Evolutionary conservation across 2,797 vertebrate species (phyloP), one percentile per base, ranked within the genome.

Genomic region (Chanos chanos): DNA sequence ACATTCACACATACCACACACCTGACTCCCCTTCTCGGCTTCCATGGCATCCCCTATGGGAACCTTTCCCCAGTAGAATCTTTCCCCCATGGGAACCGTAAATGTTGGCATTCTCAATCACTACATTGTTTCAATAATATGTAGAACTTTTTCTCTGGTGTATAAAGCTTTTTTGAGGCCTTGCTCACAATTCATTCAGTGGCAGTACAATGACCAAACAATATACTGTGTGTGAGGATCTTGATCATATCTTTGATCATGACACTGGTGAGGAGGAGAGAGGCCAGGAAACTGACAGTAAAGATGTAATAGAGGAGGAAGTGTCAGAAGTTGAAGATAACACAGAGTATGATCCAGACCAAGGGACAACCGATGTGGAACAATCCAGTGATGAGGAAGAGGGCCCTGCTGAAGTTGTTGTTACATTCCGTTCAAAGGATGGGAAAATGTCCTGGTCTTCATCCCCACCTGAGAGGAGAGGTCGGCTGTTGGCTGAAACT

Each of bases 161-260:
- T 51, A 28, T 34, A 61, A 60, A 68, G 57, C 69, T 75, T 77
- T 78, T 78, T 63, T 79, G 73, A 54, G 82, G 78, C 72, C 24
- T 61, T 24, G 48, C 48, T 28, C 5, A n/a, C n/a, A n/a, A n/a
- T n/a, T n/a, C n/a, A n/a, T n/a, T n/a, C n/a, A n/a, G n/a, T n/a
- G n/a, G n/a, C n/a, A n/a, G n/a, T n/a, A n/a, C n/a, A n/a, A n/a
- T n/a, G n/a, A n/a, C n/a, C n/a, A n/a, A n/a, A n/a, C n/a, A n/a
- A n/a, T n/a, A n/a, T n/a, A n/a, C n/a, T n/a, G n/a, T n/a, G n/a
- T n/a, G n/a, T n/a, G n/a, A n/a, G n/a, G n/a, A n/a, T n/a, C n/a
- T n/a, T n/a, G n/a, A n/a, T n/a, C n/a, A n/a, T n/a, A n/a, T n/a
- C n/a, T n/a, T n/a, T n/a, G n/a, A n/a, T n/a, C n/a, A n/a, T n/a